Percentiles rank a stretch among this genome's conserved stretches.
phyloP scores from a whole-genome alignment of 2,113 vertebrate genomes.

The Solenodon paradoxus region DNA sequence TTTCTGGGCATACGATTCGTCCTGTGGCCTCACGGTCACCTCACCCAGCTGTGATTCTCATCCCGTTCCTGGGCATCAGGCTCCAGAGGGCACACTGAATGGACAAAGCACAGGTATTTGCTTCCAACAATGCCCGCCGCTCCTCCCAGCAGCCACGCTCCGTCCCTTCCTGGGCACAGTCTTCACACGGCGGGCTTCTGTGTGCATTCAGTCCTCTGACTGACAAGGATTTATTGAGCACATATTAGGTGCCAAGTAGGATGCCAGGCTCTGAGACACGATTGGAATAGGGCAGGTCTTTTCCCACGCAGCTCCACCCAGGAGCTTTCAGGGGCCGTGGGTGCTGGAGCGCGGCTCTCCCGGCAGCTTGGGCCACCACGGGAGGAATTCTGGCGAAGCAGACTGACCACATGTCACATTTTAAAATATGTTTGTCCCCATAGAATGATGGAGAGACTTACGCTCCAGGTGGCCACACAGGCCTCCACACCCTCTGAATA shows the following conservation, averaged over 20 bases:
- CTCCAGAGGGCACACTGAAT: background rate
- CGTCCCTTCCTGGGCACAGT: background rate
- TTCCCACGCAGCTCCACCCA: background rate
- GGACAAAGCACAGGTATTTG: background rate
- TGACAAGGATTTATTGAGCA: background rate
- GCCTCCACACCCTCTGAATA: too few species aligned
- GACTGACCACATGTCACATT: too few species aligned
- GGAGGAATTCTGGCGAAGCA: background rate
- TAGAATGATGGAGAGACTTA: too few species aligned
- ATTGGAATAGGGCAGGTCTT: rapidly evolving
- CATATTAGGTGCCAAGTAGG: background rate
- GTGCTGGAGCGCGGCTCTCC: rapidly evolving
- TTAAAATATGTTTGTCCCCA: too few species aligned
- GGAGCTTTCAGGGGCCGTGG: background rate
- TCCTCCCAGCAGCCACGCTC: background rate
- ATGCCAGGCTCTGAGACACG: background rate
- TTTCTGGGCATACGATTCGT: background rate
- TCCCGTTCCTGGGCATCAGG: background rate
- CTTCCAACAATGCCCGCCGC: background rate
- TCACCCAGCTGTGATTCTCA: background rate
- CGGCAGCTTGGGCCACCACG: background rate
- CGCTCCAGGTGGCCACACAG: too few species aligned
- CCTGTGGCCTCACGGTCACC: background rate
- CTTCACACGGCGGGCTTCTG: rapidly evolving
- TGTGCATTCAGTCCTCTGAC: background rate